These are phyloP conservation scores for Entomobrya proxima DNA, from an alignment of 2,888 invertebrate species.

Conservation along the genomic window DNA sequence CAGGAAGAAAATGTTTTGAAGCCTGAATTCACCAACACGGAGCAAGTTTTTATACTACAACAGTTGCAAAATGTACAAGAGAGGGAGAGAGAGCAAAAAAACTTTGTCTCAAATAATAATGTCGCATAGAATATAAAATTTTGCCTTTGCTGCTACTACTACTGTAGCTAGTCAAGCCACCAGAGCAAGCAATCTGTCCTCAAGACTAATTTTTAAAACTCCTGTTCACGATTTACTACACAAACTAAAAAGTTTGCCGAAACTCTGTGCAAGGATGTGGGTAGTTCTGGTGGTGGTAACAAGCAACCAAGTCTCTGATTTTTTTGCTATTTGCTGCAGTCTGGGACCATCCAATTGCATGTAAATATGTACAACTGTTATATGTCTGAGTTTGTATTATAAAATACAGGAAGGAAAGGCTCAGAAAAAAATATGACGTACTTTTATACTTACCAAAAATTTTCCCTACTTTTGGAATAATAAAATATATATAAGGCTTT, in stretches of 20 bases:
- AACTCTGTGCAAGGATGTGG: neutral
- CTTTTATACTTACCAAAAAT: too few species aligned
- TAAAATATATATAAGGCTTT: neutral
- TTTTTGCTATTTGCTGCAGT: too few species aligned
- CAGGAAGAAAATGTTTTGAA: neutral
- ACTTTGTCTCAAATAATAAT: conserved; percentile 6
- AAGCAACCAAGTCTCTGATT: neutral
- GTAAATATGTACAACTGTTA: too few species aligned
- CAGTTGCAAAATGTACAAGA: neutral
- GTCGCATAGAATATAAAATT: conserved; percentile 22
- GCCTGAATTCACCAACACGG: neutral
- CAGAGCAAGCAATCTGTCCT: conserved; percentile 6
- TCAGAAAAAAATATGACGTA: too few species aligned
- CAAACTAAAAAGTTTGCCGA: conserved; percentile 18
- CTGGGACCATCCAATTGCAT: too few species aligned
- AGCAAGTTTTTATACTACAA: conserved; percentile 11
- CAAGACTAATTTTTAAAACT: conserved; percentile 22
- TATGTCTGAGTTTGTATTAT: too few species aligned
- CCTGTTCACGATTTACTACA: conserved; percentile 36
- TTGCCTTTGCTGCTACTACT: neutral
- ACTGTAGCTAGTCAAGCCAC: neutral
- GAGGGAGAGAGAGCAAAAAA: neutral
- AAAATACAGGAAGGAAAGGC: too few species aligned
- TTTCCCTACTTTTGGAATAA: too few species aligned
- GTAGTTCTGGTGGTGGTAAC: neutral